phyloP scores from a whole-genome alignment of 1,140 invertebrate genomes.

The Maniola jurtina region DNA sequence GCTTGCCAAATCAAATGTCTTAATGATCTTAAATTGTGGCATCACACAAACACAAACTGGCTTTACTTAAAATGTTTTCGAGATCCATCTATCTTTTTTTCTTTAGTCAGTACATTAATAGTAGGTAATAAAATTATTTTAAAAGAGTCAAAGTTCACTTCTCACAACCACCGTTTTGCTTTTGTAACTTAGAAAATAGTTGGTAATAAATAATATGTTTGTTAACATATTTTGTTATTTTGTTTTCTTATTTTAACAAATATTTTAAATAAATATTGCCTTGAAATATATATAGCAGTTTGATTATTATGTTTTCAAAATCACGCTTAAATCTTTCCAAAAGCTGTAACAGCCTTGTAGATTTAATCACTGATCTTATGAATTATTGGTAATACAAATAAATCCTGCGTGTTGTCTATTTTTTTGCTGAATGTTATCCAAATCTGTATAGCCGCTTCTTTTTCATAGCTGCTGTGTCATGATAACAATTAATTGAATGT shows the following conservation, averaged over 20 bases:
- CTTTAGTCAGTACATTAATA: not conserved
- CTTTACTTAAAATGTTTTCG: no score
- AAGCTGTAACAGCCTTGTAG: no score
- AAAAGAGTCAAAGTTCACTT: conserved; percentile 7
- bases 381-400: no score
- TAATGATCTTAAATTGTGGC: no score
- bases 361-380: no score
- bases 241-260: conserved; percentile 64
- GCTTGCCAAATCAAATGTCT: no score
- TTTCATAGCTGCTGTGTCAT: no score
- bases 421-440: no score
- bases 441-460: no score
- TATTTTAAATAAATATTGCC: conserved; percentile 71
- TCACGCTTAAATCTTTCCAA: not conserved
- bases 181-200: conserved; percentile 63
- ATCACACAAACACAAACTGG: no score
- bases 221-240: conserved; percentile 75
- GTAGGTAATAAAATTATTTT: not conserved
- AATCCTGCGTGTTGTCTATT: no score
- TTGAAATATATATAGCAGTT: conserved; percentile 38
- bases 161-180: conserved; percentile 37
- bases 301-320: not conserved
- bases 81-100: not conserved
- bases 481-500: no score
- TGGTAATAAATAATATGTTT: conserved; percentile 47